Base-by-base conservation (phyloP, 2,797 vertebrate genomes). In the Ispidina lecontei region DNA sequence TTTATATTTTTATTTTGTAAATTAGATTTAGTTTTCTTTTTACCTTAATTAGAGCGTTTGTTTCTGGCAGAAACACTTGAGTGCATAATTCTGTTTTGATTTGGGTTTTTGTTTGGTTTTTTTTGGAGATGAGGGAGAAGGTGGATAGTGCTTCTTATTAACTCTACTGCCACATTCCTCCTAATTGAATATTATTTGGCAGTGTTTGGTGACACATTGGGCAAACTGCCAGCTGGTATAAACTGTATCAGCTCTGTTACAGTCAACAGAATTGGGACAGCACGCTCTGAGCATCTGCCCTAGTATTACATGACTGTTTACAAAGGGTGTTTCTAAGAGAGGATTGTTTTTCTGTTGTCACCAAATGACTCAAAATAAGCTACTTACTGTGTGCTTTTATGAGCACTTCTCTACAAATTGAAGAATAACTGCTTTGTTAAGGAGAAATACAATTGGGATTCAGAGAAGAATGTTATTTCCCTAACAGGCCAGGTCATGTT, bases 1-100 rank as follows among this genome's bases (percentile, higher is more conserved):
- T 97, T 97, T 96, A 76, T 97, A 96, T 95, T 96, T 95, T 96
- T 92, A 76, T 96, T 96, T 95, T 93, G 80, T 93, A 95, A 94
- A 95, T 92, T 88, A 94, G 70, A 77, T 78, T 84, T 68, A 29
- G 21, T 55, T 96, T 94, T 87, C 81, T 46, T 90, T 94, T 56
- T 56, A 56, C 97, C 97, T 95, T 95, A 77, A 95, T 95, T 78
- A 87, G 95, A 96, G 96, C 96, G 74, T 84, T 91, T 95, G 76
- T 93, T 95, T 93, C 89, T 83, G 87, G 80, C 58, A 95, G 86
- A 95, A 81, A 91, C 75, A 88, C 70, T 33, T 86, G 93, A 95
- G 89, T 92, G 89, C 94, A 93, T 95, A 96, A 96, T 97, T 95
- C 89, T 93, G 46, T 68, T 89, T 89, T n/a, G 21, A 2, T 67